Evolutionary conservation across 1,140 invertebrate species (phyloP).

Genomic region (Drosophila ogumai): DNA sequence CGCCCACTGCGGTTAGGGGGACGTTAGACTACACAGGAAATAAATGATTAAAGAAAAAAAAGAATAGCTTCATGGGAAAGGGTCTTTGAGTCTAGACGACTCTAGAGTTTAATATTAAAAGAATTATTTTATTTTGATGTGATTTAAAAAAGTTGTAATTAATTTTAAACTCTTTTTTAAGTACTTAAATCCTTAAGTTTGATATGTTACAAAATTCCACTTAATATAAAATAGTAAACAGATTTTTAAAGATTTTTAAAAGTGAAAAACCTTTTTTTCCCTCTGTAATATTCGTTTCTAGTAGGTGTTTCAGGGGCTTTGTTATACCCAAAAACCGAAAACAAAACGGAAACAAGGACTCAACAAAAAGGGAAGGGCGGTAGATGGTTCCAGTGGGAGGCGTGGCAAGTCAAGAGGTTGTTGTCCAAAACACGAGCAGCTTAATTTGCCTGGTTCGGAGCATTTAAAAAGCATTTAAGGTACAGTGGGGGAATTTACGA

Average conservation of each 20-base stretch:
- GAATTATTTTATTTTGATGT: background rate
- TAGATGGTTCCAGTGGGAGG: conserved; percentile 27
- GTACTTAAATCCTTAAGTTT: background rate
- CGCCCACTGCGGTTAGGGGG: conserved; percentile 25
- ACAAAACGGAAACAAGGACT: conserved; percentile 28
- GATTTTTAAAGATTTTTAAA: too few relatives aligned
- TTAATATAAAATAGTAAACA: too few relatives aligned
- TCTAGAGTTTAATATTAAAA: background rate
- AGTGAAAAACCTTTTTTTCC: background rate
- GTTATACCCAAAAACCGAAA: conserved; percentile 54
- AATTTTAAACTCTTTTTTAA: background rate
- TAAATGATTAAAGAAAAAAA: background rate
- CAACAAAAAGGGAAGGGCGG: conserved; percentile 5
- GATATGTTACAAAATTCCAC: too few relatives aligned
- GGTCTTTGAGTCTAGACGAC: background rate
- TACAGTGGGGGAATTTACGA: conserved; percentile 35
- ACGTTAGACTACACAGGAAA: conserved; percentile 8
- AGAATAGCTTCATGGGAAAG: background rate
- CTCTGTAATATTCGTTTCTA: conserved; percentile 51
- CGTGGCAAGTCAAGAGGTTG: conserved; percentile 52
- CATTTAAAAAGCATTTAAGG: conserved; percentile 79
- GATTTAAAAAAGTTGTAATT: background rate
- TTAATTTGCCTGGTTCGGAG: conserved; percentile 51
- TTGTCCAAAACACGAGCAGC: conserved; percentile 59
- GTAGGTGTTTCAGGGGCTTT: conserved; percentile 56